Evolutionary conservation across 2,797 vertebrate genomes (phyloP), one percentile per base, ranked within the genome.

Genomic region (Poecile montanus): DNA sequence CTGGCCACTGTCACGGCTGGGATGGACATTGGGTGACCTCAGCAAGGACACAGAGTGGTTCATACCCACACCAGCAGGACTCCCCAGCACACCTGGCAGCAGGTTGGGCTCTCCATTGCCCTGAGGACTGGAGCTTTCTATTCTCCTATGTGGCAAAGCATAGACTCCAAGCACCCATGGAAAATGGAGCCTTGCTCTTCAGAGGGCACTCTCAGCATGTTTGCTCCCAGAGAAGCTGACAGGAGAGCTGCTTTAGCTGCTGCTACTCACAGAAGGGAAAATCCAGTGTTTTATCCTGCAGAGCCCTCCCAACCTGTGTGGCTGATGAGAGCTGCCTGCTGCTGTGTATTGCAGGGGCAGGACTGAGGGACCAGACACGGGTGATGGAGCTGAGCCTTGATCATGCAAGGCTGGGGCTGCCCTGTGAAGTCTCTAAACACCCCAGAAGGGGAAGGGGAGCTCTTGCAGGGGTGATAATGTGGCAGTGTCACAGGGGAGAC

Each of bases 1-100:
- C 15, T 0, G 0, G 53, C 57, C 2, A 0, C 48, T 56, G 42
- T 13, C 68, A 30, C 0, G 1, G 36, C 65, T 76, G 62, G 53
- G 19, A 32, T 30, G 71, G 54, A 54, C 5, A 0, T 19, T 8
- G 32, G 48, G 44, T 63, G 61, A 57, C 42, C 34, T 80, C 5
- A 0, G 17, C 0, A 0, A 53, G 61, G 34, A 42, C 17, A 45
- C 1, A 45, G 72, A n/a, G 27, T 9, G 47, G 19, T 25, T 68
- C 38, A 40, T 44, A 20, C 40, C 27, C 38, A 44, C 25, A 74
- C 11, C 4, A 15, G 23, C 62, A 86, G 50, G 36, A 72, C 75
- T 62, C 27, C 16, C 60, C 5, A 25, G 51, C 45, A 44, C 42
- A 16, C 36, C 38, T 15, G 45, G 23, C 29, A 20, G 1, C 38